Evolutionary conservation across 64 coral and sea anemone genomes (phyloP).

Genomic region (Montipora foliosa): DNA sequence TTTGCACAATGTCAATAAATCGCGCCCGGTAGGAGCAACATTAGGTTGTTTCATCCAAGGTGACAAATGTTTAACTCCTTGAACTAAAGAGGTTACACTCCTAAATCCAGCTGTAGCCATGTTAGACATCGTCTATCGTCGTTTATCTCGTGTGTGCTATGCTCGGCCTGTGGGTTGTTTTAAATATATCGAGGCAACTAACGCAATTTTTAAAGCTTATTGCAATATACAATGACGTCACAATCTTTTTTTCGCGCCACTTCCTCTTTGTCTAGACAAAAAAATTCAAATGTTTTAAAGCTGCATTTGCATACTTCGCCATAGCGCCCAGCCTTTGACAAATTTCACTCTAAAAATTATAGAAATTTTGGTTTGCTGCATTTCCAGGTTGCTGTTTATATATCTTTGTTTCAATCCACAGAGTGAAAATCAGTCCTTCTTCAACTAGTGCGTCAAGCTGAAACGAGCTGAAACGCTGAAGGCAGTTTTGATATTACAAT

Average conservation of each 20-base stretch:
- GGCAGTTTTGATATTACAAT: neutral
- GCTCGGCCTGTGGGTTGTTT: neutral
- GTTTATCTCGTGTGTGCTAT: neutral
- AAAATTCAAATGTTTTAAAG: neutral
- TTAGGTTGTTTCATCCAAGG: neutral
- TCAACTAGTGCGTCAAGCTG: neutral
- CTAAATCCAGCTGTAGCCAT: constrained; percentile 38
- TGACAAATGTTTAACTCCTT: neutral
- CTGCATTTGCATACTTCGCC: neutral
- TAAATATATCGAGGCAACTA: neutral
- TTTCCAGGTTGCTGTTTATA: too few relatives aligned
- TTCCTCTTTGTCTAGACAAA: neutral
- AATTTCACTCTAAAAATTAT: too few relatives aligned
- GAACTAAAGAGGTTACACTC: neutral
- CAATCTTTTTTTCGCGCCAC: neutral
- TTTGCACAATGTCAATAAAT: neutral
- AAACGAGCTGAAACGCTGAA: neutral
- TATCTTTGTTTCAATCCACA: neutral
- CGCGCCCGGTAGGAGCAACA: neutral
- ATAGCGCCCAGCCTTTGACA: neutral
- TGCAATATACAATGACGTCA: constrained; percentile 23
- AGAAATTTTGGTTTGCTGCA: too few relatives aligned
- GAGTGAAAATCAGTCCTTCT: neutral
- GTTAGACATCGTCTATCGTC: neutral
- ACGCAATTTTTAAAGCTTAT: constrained; percentile 40